A percentile compares a stretch with the other conserved stretches of the same genome.
phyloP scores from a whole-genome alignment of 2,797 vertebrate genomes.

The Dicrostonyx torquatus region DNA sequence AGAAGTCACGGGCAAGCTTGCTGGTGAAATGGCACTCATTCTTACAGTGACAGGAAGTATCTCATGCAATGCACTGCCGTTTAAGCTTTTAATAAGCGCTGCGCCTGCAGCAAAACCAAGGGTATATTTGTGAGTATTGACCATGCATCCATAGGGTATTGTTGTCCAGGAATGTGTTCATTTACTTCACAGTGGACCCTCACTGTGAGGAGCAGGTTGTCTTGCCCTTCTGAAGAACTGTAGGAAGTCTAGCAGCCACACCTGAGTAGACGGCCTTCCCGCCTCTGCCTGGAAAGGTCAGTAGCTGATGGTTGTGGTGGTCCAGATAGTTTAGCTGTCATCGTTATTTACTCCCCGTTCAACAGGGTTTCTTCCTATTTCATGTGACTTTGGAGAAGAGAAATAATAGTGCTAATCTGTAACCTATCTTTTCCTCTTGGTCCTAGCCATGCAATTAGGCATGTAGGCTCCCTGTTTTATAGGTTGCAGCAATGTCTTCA shows the following conservation, averaged over 20 bases:
- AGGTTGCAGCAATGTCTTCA: not conserved
- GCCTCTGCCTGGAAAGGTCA: not conserved
- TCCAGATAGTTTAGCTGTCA: not conserved
- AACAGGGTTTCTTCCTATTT: not conserved
- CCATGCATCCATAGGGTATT: not conserved
- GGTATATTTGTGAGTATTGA: not conserved
- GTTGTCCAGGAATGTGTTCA: not conserved
- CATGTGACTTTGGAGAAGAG: not conserved
- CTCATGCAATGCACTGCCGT: not conserved
- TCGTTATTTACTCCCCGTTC: not conserved
- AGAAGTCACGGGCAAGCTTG: not conserved
- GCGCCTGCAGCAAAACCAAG: not conserved
- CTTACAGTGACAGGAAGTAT: not conserved
- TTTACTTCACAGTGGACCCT: not conserved
- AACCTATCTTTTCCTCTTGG: not conserved
- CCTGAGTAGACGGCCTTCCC: not conserved
- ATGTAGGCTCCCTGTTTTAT: not conserved
- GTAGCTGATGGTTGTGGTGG: not conserved
- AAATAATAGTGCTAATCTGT: not conserved
- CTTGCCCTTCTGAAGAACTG: not conserved
- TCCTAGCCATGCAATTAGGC: not conserved
- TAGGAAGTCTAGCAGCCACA: not conserved
- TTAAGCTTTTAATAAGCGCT: conserved; percentile 1
- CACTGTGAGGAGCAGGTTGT: not conserved
- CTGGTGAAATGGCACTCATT: not conserved